phyloP scores from a whole-genome alignment of 2,113 vertebrate species.

The Nothocercus nigrocapillus region DNA sequence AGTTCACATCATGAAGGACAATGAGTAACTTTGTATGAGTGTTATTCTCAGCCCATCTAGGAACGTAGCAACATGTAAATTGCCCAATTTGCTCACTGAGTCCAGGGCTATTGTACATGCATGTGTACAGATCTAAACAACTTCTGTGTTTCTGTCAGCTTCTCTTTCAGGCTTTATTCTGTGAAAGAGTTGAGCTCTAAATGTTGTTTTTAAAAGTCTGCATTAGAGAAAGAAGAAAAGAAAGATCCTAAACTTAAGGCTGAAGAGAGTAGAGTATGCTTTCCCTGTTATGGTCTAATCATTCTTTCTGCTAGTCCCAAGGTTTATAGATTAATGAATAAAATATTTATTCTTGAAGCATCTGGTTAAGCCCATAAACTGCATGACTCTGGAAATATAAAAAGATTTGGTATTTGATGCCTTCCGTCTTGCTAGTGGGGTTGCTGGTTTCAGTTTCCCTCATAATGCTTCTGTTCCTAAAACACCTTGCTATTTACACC shows the following conservation, averaged over 20 bases:
- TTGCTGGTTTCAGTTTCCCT: conserved; percentile 15
- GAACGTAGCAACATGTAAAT: background rate
- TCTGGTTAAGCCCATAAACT: background rate
- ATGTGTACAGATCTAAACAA: background rate
- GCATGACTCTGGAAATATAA: background rate
- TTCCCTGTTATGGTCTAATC: background rate
- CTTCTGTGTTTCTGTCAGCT: background rate
- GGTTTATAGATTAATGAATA: background rate
- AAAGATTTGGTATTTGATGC: background rate
- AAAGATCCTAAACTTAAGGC: background rate
- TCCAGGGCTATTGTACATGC: background rate
- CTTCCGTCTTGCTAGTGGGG: background rate
- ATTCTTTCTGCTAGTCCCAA: background rate
- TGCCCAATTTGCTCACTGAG: accelerated
- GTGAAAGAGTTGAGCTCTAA: background rate
- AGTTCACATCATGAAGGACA: background rate
- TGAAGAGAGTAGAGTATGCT: background rate
- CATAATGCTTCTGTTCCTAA: conserved; percentile 16
- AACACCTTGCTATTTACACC: background rate
- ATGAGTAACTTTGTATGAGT: background rate
- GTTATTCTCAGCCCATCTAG: background rate
- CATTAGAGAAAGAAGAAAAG: background rate
- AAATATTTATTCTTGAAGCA: background rate
- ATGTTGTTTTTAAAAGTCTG: background rate
- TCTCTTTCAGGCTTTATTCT: background rate